These are phyloP conservation scores for Callopanchax toddi DNA, from an alignment of 2,113 vertebrate species.

Conservation along the genomic window DNA sequence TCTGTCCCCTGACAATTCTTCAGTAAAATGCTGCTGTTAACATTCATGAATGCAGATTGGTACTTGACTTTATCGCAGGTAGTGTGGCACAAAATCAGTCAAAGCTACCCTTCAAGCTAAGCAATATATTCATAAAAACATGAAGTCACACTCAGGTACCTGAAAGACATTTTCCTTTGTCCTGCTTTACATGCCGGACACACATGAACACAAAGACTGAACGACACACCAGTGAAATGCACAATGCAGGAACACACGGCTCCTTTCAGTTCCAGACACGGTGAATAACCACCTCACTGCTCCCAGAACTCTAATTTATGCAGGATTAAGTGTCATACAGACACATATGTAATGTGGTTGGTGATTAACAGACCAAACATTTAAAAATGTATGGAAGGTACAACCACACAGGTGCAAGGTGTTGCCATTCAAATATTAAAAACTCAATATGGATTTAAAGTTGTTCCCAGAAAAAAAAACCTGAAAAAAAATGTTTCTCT, in stretches of 20 bases:
- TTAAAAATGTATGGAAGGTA: not conserved
- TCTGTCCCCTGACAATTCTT: conserved; percentile 20
- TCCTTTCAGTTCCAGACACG: conserved; percentile 14
- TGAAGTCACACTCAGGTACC: conserved; percentile 31
- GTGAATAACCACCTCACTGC: conserved; percentile 35
- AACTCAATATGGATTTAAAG: too few species aligned
- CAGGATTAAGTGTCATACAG: not conserved
- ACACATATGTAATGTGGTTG: not conserved
- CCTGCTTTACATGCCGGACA: conserved; percentile 26
- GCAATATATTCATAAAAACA: conserved; percentile 42
- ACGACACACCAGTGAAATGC: not conserved
- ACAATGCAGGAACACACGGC: not conserved
- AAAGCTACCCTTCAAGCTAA: conserved; percentile 12
- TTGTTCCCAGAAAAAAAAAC: too few species aligned
- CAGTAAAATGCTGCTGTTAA: conserved; percentile 36
- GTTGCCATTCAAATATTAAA: too few species aligned
- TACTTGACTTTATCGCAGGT: conserved; percentile 48
- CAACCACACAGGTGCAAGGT: too few species aligned
- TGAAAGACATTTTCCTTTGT: conserved; percentile 29
- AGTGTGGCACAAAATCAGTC: conserved; percentile 34
- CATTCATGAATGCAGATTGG: conserved; percentile 64
- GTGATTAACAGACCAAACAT: not conserved
- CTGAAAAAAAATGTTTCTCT: too few species aligned
- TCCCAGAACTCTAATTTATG: conserved; percentile 15
- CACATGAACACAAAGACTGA: conserved; percentile 25